phyloP scores from a whole-genome alignment of 2,113 vertebrate genomes.

The Lophochroa leadbeateri region DNA sequence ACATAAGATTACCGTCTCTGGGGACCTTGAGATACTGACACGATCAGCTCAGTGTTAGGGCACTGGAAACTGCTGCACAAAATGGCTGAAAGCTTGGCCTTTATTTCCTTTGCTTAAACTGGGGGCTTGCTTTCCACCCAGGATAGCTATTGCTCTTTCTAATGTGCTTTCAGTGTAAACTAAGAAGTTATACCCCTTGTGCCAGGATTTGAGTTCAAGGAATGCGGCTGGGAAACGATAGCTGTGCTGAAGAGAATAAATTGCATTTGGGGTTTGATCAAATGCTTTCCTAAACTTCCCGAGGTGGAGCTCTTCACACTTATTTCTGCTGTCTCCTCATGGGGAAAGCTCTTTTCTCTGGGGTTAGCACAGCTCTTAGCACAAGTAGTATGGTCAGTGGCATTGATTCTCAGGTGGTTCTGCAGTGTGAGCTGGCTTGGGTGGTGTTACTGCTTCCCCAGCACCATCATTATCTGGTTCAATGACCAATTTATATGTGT shows the following conservation, averaged over 20 bases:
- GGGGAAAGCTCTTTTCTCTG: neutral
- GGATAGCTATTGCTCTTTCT: neutral
- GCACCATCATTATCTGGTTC: neutral
- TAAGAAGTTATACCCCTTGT: neutral
- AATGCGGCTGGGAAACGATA: neutral
- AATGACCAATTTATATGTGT: neutral
- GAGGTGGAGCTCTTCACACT: neutral
- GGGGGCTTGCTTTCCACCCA: neutral
- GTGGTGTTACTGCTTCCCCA: neutral
- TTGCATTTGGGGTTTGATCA: neutral
- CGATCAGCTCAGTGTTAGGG: neutral
- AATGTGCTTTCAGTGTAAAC: neutral
- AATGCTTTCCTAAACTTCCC: neutral
- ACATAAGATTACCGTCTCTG: conserved; percentile 46
- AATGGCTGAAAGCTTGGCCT: neutral
- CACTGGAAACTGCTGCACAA: neutral
- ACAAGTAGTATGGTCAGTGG: neutral
- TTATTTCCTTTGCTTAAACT: neutral
- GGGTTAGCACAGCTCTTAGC: neutral
- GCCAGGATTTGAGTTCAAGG: neutral
- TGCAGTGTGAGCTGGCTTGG: neutral
- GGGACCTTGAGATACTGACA: conserved; percentile 49
- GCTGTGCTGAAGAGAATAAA: neutral
- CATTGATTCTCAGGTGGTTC: neutral
- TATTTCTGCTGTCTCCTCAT: neutral